Conservation (phyloP, 2,797 vertebrate genomes). For the Percopsis omiscomaycus region DNA sequence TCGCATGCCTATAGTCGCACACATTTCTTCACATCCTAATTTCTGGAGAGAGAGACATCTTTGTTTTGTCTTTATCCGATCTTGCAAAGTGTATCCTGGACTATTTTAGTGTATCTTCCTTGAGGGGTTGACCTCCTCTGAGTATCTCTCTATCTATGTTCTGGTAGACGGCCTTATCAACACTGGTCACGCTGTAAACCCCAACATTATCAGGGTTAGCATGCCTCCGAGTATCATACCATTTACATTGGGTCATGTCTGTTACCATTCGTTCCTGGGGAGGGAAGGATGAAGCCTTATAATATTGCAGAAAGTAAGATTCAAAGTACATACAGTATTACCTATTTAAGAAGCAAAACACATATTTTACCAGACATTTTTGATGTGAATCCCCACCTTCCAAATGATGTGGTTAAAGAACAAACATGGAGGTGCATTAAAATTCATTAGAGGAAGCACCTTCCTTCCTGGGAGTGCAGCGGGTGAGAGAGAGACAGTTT, state of each 20-base stretch:
- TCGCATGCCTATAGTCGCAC: slow-evolving; percentile 24
- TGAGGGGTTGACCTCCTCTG: slow-evolving; percentile 20
- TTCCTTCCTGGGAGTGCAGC: too few species aligned
- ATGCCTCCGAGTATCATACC: slow-evolving; percentile 11
- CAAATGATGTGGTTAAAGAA: too few species aligned
- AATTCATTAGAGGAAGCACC: too few species aligned
- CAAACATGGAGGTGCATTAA: too few species aligned
- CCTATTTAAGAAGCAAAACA: not conserved
- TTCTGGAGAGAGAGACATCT: slow-evolving; percentile 11
- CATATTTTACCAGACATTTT: too few species aligned
- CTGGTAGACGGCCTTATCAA: slow-evolving; percentile 38
- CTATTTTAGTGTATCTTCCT: slow-evolving; percentile 41
- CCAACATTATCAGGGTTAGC: slow-evolving; percentile 13
- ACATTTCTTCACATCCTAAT: slow-evolving; percentile 22
- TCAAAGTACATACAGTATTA: not conserved
- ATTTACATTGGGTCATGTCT: slow-evolving; percentile 21
- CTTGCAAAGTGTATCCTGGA: slow-evolving; percentile 10
- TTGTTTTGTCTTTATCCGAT: slow-evolving; percentile 45
- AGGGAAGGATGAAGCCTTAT: not conserved
- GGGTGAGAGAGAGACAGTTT: not conserved
- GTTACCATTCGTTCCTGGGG: not conserved
- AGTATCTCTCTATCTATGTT: slow-evolving; percentile 14
- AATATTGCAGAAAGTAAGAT: not conserved
- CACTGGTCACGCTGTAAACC: slow-evolving; percentile 36
- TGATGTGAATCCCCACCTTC: too few species aligned